Base-by-base conservation (phyloP, 2,113 vertebrate species). In the Typhlomys cinereus region DNA sequence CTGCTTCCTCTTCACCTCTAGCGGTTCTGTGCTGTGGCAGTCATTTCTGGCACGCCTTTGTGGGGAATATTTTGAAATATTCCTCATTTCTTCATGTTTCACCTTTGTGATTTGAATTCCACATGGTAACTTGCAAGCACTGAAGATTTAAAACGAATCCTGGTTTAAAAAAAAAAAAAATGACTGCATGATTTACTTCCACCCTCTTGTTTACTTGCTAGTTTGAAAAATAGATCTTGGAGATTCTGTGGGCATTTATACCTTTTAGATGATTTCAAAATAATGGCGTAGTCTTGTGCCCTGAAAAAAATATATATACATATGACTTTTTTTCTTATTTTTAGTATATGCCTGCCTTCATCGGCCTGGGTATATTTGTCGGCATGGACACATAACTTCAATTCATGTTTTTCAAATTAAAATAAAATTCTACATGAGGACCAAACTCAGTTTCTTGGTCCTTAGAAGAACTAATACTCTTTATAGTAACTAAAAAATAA, bases 101-200 rank as follows among this genome's bases (percentile, higher is more conserved):
- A 91, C 89, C 85, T 97, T 97, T 93, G 92, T 82, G 48, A 31
- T 95, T 97, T 97, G 90, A 96, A 85, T 96, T 97, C 88, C 90
- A 92, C 89, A 69, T 54, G 27, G 92, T 88, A 94, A 96, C 87
- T 94, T 59, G 85, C 88, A 93, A 98, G 95, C 90, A 67, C 90
- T 96, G 50, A 6, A 69, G 52, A 81, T 83, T 89, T 70, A 41
- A 78, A 57, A 74, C 57, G 11, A 80, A 89, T 73, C 59, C 21
- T 90, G 57, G 84, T 87, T 88, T n/a, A n/a, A n/a, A n/a, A n/a
- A n/a, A 96, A 92, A 83, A 93, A 93, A 97, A 91, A 91, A 81
- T 61, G n/a, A 84, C 76, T 97, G 97, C 97, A 97, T 93, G 94
- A 67, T 81, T 96, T 76, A 89, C 67, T 90, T 95, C 95, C 83